A percentile compares a stretch with the other conserved stretches of the same genome.
These are phyloP conservation scores for Ariolimax columbianus DNA, from an alignment of 2,888 invertebrate genomes.

Conservation along the genomic window DNA sequence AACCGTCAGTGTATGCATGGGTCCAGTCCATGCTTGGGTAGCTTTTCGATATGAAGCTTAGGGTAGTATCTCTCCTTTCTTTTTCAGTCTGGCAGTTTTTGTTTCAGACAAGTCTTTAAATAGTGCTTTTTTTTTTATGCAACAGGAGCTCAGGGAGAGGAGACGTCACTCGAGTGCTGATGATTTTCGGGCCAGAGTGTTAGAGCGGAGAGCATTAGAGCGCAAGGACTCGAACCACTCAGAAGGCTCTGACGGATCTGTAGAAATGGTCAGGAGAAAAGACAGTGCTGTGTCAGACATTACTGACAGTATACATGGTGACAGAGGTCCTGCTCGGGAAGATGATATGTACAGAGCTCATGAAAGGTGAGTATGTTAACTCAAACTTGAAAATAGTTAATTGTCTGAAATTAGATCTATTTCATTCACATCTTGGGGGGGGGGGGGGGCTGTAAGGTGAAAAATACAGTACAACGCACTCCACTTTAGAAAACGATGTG, in stretches of 20 bases:
- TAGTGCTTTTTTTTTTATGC: not conserved
- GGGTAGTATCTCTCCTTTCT: too few relatives aligned
- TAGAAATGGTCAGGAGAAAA: conserved; percentile 66
- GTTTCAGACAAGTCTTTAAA: not conserved
- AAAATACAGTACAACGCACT: too few relatives aligned
- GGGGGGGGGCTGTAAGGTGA: too few relatives aligned
- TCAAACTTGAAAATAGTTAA: not conserved
- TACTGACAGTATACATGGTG: conserved; percentile 52
- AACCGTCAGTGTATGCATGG: too few relatives aligned
- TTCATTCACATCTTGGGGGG: too few relatives aligned
- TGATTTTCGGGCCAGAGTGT: conserved; percentile 68
- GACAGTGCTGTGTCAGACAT: conserved; percentile 61
- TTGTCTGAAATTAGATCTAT: not conserved
- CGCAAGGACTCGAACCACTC: conserved; percentile 75
- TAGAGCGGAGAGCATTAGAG: conserved; percentile 65
- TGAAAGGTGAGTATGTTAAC: conserved; percentile 60
- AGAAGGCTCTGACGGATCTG: conserved; percentile 72
- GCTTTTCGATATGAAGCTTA: too few relatives aligned
- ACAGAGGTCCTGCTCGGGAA: conserved; percentile 61
- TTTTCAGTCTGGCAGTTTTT: too few relatives aligned
- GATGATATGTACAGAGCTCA: conserved; percentile 72
- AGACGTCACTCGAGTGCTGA: conserved; percentile 73
- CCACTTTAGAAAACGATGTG: too few relatives aligned
- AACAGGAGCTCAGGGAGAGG: conserved; percentile 56
- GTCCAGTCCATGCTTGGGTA: too few relatives aligned